Evolutionary conservation across 2,888 invertebrate species (phyloP).

Genomic region (Cremastinae sp.): DNA sequence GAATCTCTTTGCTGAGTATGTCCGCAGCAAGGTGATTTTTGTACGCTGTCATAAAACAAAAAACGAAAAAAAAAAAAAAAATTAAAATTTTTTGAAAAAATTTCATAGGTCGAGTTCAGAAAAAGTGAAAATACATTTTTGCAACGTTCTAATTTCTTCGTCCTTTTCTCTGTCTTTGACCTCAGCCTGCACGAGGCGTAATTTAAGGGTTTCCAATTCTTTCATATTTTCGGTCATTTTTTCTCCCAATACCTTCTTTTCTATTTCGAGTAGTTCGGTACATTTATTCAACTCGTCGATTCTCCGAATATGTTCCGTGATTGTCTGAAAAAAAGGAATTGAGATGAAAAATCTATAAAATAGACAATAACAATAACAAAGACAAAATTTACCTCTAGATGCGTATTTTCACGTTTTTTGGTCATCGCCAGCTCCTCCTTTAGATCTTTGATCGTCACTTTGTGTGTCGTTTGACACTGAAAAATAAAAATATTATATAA

Average conservation of each 20-base stretch:
- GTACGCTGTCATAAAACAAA: slow-evolving; percentile 28
- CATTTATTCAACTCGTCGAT: slow-evolving; percentile 29
- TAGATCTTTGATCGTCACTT: slow-evolving; percentile 29
- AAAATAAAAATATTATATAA: slow-evolving; percentile 42
- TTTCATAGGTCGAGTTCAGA: background rate
- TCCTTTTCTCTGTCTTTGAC: slow-evolving; percentile 72
- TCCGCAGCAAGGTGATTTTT: slow-evolving; percentile 42
- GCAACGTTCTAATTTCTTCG: slow-evolving; percentile 70
- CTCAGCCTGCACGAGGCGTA: slow-evolving; percentile 56
- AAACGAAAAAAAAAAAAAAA: background rate
- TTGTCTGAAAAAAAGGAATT: slow-evolving; percentile 23
- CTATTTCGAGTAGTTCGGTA: slow-evolving; percentile 37
- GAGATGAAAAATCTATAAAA: background rate
- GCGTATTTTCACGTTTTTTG: slow-evolving; percentile 34
- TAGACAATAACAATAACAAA: background rate
- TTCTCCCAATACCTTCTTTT: slow-evolving; percentile 53
- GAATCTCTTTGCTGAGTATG: slow-evolving; percentile 63
- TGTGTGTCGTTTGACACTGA: slow-evolving; percentile 47
- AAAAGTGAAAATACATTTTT: slow-evolving; percentile 67
- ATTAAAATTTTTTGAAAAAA: slow-evolving; percentile 4
- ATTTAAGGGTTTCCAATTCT: slow-evolving; percentile 52
- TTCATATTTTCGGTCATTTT: slow-evolving; percentile 36
- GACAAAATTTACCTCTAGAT: slow-evolving; percentile 34
- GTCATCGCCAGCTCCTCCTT: slow-evolving; percentile 27
- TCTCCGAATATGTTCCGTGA: slow-evolving; percentile 40